Evolutionary conservation across 2,888 invertebrate genomes (phyloP).

Genomic region (Malthinus flaveolus): DNA sequence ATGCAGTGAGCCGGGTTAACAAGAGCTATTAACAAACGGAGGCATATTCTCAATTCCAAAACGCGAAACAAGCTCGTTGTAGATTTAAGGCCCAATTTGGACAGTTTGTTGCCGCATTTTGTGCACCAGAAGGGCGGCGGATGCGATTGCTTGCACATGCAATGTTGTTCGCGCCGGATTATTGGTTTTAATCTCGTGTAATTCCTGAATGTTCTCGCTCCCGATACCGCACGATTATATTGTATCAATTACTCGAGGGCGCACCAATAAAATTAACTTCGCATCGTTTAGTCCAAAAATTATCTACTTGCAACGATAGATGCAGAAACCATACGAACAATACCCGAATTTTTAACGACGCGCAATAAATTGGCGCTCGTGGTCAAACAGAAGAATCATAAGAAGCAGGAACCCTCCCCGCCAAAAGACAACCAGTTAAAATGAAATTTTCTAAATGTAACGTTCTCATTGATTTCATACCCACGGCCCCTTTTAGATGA

Average conservation of each 20-base stretch:
- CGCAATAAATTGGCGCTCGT: too few species aligned
- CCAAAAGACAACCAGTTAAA: too few species aligned
- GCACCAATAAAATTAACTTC: conserved; percentile 35
- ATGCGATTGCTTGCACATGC: conserved; percentile 34
- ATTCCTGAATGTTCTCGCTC: conserved; percentile 38
- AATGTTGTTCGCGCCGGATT: conserved; percentile 38
- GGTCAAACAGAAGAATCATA: too few species aligned
- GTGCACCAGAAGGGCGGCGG: conserved; percentile 23
- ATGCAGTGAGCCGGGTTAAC: conserved; percentile 11
- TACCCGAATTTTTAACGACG: too few species aligned
- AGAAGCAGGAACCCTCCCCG: too few species aligned
- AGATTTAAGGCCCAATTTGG: conserved; percentile 31
- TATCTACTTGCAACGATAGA: too few species aligned
- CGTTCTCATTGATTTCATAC: background rate
- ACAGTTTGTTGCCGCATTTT: conserved; percentile 20
- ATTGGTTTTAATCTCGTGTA: conserved; percentile 39
- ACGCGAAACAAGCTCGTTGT: conserved; percentile 24
- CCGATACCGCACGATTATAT: conserved; percentile 38
- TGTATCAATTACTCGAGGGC: conserved; percentile 38
- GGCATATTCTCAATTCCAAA: conserved; percentile 7
- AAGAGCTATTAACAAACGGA: conserved; percentile 19
- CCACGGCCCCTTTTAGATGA: too few species aligned
- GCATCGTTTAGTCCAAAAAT: conserved; percentile 20
- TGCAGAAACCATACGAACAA: too few species aligned
- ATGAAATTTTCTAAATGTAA: conserved; percentile 7